phyloP scores from a whole-genome alignment of 2,113 vertebrate genomes.

The Danionella cerebrum region DNA sequence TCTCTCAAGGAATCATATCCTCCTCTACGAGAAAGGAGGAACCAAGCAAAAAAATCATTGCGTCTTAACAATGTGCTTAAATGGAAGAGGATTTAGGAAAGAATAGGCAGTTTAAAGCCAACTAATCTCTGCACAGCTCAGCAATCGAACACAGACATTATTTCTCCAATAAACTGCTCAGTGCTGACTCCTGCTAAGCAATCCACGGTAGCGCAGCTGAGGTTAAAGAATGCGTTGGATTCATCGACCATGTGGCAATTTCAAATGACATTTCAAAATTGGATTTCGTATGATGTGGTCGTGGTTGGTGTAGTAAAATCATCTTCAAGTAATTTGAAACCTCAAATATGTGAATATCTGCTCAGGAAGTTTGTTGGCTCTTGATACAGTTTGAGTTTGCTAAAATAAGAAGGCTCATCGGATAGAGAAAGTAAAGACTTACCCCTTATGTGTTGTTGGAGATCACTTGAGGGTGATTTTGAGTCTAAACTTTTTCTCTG shows the following conservation, averaged over 20 bases:
- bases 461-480: too few species aligned
- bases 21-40: background rate
- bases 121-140: conserved; percentile 19
- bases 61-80: background rate
- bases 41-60: conserved; percentile 1
- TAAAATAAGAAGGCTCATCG: conserved; percentile 44
- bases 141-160: background rate
- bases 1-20: background rate
- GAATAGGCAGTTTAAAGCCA: conserved; percentile 1
- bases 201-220: background rate
- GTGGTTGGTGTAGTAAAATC: background rate
- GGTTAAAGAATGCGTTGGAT: background rate
- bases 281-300: background rate
- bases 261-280: background rate
- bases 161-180: background rate
- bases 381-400: conserved; percentile 52
- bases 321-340: conserved; percentile 44
- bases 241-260: background rate
- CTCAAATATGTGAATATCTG: conserved; percentile 53
- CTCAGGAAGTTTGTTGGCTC: conserved; percentile 48
- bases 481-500: too few species aligned
- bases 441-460: too few species aligned
- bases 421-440: background rate
- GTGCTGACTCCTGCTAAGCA: conserved; percentile 3
- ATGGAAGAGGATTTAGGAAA: background rate